Evolutionary conservation across 2,888 invertebrate species (phyloP).

Genomic region (Aporophyla lueneburgensis): DNA sequence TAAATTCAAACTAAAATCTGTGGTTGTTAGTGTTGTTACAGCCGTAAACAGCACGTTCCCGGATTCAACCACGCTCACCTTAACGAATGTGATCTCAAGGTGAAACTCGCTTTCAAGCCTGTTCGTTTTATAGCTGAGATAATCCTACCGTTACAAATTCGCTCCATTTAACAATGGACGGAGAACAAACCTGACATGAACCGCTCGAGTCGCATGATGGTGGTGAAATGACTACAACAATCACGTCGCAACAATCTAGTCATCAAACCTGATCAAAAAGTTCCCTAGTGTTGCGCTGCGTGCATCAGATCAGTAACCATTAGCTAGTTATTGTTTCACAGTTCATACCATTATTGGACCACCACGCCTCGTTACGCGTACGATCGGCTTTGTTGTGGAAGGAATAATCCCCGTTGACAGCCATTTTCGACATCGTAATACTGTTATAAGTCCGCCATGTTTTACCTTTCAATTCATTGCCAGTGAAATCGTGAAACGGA

Average conservation of each 20-base stretch:
- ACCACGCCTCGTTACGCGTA: conserved; percentile 66
- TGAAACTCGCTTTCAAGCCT: conserved; percentile 59
- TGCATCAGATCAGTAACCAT: conserved; percentile 20
- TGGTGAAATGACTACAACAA: conserved; percentile 51
- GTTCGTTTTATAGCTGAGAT: conserved; percentile 56
- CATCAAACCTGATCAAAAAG: conserved; percentile 55
- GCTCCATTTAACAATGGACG: conserved; percentile 58
- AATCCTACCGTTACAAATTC: conserved; percentile 52
- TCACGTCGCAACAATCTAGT: conserved; percentile 46
- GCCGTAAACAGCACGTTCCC: conserved; percentile 50
- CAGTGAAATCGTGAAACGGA: conserved; percentile 13
- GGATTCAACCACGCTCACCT: conserved; percentile 54
- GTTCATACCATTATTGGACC: conserved; percentile 73
- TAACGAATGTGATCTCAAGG: conserved; percentile 62
- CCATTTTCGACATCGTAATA: conserved; percentile 60
- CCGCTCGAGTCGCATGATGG: conserved; percentile 37
- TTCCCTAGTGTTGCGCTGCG: conserved; percentile 44
- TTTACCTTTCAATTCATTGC: conserved; percentile 36
- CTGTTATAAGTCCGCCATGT: conserved; percentile 42
- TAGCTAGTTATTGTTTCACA: conserved; percentile 37
- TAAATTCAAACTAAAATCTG: conserved; percentile 37
- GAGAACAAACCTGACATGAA: conserved; percentile 41
- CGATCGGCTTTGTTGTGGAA: conserved; percentile 68
- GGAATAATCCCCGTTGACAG: conserved; percentile 70
- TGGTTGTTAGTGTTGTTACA: conserved; percentile 44